Evolutionary conservation across 2,888 invertebrate species (phyloP).

Genomic region (Cheilosia soror): DNA sequence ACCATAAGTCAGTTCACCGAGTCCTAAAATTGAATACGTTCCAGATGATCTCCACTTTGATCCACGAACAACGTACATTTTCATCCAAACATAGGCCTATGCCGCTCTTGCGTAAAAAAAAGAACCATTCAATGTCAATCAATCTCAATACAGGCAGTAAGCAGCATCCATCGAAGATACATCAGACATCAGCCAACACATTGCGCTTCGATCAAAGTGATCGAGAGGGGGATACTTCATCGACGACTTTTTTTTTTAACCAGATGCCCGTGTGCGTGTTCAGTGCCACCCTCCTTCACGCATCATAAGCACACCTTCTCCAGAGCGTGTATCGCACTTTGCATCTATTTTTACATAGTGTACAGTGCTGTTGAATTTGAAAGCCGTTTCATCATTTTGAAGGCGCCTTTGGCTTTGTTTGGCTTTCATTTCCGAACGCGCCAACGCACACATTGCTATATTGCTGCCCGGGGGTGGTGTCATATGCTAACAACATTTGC

Average conservation of each 20-base stretch:
- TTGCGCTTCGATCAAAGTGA: conserved; percentile 65
- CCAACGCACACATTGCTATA: not conserved
- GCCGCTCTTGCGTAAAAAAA: conserved; percentile 29
- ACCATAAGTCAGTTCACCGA: conserved; percentile 55
- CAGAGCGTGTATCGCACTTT: not conserved
- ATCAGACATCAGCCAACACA: conserved; percentile 53
- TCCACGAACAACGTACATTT: conserved; percentile 35
- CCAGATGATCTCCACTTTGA: conserved; percentile 69
- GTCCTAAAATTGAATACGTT: conserved; percentile 57
- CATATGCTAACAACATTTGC: conserved; percentile 46
- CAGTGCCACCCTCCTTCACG: conserved; percentile 29
- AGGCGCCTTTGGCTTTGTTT: conserved; percentile 64
- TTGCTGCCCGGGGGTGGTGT: conserved; percentile 29
- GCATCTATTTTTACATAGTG: conserved; percentile 16
- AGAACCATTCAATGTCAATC: conserved; percentile 64
- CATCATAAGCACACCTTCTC: conserved; percentile 36
- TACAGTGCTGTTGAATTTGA: conserved; percentile 25
- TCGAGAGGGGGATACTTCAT: conserved; percentile 24
- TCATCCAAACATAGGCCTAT: conserved; percentile 46
- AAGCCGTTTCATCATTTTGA: conserved; percentile 50
- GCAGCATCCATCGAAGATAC: conserved; percentile 14
- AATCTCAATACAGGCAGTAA: conserved; percentile 32
- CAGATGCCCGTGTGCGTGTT: conserved; percentile 16
- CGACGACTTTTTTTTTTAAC: conserved; percentile 34
- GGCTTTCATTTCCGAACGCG: conserved; percentile 38